These are phyloP conservation scores for Dermolepida albohirtum DNA, from an alignment of 2,888 invertebrate species.

Conservation along the genomic window DNA sequence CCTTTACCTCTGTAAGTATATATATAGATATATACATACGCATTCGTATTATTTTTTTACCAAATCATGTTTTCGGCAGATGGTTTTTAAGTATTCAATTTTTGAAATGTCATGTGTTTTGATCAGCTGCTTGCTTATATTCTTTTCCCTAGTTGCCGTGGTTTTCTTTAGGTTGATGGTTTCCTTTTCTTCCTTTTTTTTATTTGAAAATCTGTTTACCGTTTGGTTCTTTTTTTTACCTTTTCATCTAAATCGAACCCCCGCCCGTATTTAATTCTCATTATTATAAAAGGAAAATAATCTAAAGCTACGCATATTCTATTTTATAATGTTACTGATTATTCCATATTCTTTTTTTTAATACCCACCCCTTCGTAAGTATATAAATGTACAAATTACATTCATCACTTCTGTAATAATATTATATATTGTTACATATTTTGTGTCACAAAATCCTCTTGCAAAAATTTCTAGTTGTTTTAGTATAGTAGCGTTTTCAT, in stretches of 20 bases:
- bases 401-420: too few relatives aligned
- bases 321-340: too few relatives aligned
- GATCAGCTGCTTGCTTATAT: slow-evolving; percentile 59
- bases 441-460: too few relatives aligned
- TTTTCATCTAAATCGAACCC: neutral
- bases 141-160: slow-evolving; percentile 43
- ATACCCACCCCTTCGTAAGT: too few relatives aligned
- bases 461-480: too few relatives aligned
- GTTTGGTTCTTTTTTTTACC: neutral
- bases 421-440: too few relatives aligned
- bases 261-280: too few relatives aligned
- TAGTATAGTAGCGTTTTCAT: too few relatives aligned
- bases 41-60: slow-evolving; percentile 60
- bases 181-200: slow-evolving; percentile 2
- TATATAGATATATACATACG: slow-evolving; percentile 15
- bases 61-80: slow-evolving; percentile 63
- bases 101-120: slow-evolving; percentile 62
- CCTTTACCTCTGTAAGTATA: slow-evolving; percentile 58
- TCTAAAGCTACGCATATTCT: too few relatives aligned
- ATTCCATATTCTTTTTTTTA: too few relatives aligned
- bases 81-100: slow-evolving; percentile 59
- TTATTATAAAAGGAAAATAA: too few relatives aligned
- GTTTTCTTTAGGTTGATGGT: slow-evolving; percentile 29
- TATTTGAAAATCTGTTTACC: slow-evolving; percentile 34
- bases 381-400: too few relatives aligned